Evolutionary conservation across 2,797 vertebrate species (phyloP), one percentile per base, ranked within the genome.

Genomic region (Champsocephalus esox): DNA sequence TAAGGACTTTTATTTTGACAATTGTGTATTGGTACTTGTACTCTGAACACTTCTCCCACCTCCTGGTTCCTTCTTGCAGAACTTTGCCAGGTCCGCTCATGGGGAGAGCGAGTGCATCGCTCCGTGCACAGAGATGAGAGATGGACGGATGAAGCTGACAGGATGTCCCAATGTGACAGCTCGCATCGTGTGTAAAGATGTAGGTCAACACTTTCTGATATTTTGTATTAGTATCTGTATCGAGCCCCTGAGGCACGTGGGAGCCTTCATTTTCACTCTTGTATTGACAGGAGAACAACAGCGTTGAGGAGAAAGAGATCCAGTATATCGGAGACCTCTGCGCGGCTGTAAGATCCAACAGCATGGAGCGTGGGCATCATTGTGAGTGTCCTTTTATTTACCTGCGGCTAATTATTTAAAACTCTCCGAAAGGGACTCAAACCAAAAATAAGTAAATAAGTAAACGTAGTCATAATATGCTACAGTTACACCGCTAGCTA

Each of bases 51-150:
- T 38, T 38, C 7, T 38, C 8, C 34, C 2, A 1, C 12, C n/a
- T 28, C 14, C 3, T 8, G 2, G 44, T 66, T 61, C 0, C 5
- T 66, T 76, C 5, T 46, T 34, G n/a, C 58, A 94, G 93, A 0
- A 4, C 1, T 24, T 93, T 1, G 92, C 84, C 5, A 0, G 0
- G 0, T 64, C 34, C 32, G 0, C 0, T 0, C 5, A 0, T 0
- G 0, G 0, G 0, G 0, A 0, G 0, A 4, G 0, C 0, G 0
- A 0, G 0, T 94, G 89, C 60, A 0, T 0, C 0, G 0, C 0
- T 14, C 92, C 93, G 0, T 93, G 93, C 70, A 43, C 13, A 12
- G 2, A 14, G 0, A 17, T 93, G 0, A 6, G 9, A 3, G 2
- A 0, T 0, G 79, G 66, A 8, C 4, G 0, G 21, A 85, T 94